Base-by-base conservation (phyloP, 2,797 vertebrate genomes). In the Notamacropus eugenii region DNA sequence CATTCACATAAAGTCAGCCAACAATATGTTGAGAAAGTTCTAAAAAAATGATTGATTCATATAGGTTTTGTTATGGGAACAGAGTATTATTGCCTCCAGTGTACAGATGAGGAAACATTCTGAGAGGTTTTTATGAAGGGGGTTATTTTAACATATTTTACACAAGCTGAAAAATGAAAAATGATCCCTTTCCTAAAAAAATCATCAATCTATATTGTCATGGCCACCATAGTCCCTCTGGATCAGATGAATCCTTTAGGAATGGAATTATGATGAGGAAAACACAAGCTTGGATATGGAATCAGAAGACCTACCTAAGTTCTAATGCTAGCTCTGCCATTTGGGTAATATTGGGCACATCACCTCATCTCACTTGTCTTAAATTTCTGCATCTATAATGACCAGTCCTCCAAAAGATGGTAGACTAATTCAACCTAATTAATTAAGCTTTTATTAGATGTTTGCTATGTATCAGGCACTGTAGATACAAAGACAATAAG, bases 171-270 rank as follows among this genome's bases (percentile, higher is more conserved):
- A 95, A 97, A 97, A 29, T 93, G 90, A 92, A 55, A 62, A 46
- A 24, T 82, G 4, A 58, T 91, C 27, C 93, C 97, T 90, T 95
- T 90, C 92, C 95, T 28, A 58, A 93, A 93, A 34, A 91, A 90
- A 93, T 82, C 27, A 24, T 55, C 56, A 52, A 91, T 90, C 24
- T 52, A 10, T 54, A 92, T 55, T 93, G 95, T 67, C 74, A 34
- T 16, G 55, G 67, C 93, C 57, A 55, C 52, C 82, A 11, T 56
- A 90, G 55, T 94, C 87, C 91, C 94, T 96, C 94, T 93, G 92
- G 87, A 97, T 97, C 97, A 91, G 24, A 9, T 97, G 95, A 95
- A 59, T 95, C 95, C 29, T 54, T 93, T 91, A 98, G 96, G 56
- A 96, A 27, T 28, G 40, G n/a, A 40, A 87, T 50, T 87, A 46